These are phyloP conservation scores for Apteryx owenii DNA, from an alignment of 2,113 vertebrate genomes.

Conservation along the genomic window DNA sequence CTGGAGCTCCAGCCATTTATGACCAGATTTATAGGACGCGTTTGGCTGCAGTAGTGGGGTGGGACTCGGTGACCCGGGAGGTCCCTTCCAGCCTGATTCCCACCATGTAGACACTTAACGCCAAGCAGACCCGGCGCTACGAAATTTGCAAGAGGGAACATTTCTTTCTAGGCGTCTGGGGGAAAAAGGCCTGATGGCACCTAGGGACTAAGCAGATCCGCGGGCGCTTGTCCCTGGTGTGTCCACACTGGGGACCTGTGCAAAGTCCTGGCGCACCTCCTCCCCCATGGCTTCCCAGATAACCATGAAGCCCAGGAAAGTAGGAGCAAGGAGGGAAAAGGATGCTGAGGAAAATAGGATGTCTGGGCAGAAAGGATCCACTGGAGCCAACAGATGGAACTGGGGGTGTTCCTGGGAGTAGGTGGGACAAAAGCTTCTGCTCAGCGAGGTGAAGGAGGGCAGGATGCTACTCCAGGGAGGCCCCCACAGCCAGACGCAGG, in stretches of 20 bases:
- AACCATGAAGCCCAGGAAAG: neutral
- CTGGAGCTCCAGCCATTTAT: rapidly evolving
- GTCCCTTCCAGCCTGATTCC: neutral
- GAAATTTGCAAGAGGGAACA: neutral
- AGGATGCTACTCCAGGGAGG: neutral
- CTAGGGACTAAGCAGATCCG: neutral
- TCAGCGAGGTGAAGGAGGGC: neutral
- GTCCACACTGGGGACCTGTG: neutral
- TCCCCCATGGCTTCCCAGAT: neutral
- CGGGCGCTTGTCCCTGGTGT: neutral
- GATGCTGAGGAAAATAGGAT: neutral
- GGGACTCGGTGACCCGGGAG: neutral
- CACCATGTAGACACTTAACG: neutral
- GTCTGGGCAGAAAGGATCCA: neutral
- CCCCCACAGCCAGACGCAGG: neutral
- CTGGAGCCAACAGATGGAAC: neutral
- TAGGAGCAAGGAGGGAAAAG: neutral
- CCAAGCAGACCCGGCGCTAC: neutral
- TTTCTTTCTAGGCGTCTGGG: neutral
- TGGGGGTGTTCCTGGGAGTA: neutral
- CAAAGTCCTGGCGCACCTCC: neutral
- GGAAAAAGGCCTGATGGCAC: neutral
- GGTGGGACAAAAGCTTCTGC: neutral
- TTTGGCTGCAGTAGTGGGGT: neutral
- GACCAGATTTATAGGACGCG: rapidly evolving